A percentile compares a stretch with the other conserved stretches of the same genome.
These are phyloP conservation scores for Acrocephalus arundinaceus DNA, from an alignment of 2,113 vertebrate genomes.

Conservation along the genomic window DNA sequence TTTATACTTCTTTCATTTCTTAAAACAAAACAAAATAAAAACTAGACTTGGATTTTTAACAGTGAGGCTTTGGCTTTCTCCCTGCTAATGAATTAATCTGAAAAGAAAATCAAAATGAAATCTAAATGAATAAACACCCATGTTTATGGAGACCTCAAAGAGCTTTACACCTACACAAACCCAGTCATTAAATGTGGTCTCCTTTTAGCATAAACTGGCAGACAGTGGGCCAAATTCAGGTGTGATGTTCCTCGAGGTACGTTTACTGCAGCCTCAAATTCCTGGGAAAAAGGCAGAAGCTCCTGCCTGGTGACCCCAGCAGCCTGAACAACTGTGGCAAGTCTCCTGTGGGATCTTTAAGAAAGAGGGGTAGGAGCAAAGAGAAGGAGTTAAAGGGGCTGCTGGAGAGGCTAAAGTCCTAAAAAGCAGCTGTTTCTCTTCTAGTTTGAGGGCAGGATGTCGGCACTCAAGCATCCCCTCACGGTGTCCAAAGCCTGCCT, in stretches of 20 bases:
- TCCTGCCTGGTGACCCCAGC: neutral
- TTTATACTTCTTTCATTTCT: neutral
- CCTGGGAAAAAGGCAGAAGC: neutral
- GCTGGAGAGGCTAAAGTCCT: neutral
- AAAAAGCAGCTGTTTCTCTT: neutral
- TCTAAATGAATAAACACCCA: constrained; percentile 6
- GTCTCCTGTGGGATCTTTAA: neutral
- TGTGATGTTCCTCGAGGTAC: neutral
- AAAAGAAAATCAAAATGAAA: constrained; percentile 1
- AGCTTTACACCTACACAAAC: constrained; percentile 18
- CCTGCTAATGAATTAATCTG: neutral
- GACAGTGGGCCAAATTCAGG: neutral
- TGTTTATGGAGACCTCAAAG: neutral
- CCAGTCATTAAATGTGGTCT: neutral
- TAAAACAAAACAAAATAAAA: neutral
- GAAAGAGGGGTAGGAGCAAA: neutral
- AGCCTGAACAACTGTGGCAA: neutral
- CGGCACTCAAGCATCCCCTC: neutral
- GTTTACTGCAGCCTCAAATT: neutral
- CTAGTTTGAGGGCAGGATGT: neutral
- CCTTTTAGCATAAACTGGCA: neutral
- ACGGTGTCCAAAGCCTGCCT: neutral
- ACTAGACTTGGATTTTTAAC: neutral
- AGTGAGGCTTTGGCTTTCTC: neutral
- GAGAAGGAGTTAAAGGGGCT: neutral